Base-by-base conservation (phyloP, 2,797 vertebrate species). In the Sebastiscus tertius region DNA sequence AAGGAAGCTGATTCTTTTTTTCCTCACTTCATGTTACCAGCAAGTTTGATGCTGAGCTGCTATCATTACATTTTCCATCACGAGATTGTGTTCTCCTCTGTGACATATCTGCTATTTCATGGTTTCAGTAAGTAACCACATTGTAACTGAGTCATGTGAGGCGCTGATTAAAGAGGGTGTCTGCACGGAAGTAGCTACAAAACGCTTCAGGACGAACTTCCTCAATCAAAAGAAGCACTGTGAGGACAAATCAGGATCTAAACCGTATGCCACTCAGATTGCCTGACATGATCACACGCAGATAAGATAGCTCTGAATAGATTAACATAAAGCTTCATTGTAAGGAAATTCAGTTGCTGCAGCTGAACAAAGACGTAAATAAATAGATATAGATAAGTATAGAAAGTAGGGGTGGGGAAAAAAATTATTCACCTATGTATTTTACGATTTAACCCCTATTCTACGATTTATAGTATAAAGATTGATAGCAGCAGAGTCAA, bases 121-220 rank as follows among this genome's bases (percentile, higher is more conserved):
- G 72, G 79, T 75, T 87, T 75, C 42, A 31, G 65, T 79, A 79
- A 90, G 75, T 65, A 72, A 81, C 77, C 58, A 10, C 72, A 20
- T 27, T 42, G 65, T 11, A 64, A 68, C 26, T 0, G 62, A 62
- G 76, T 93, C 93, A 93, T 84, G 91, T 93, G 92, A 94, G 77
- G 14, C 8, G 1, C 84, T 65, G 90, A 83, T 86, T 75, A 71
- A 67, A 75, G 27, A 71, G 27, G 11, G 5, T 18, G 80, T 87
- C 82, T 84, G 84, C 81, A 78, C 52, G 88, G 90, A 94, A 93
- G 92, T 88, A 24, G 62, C 34, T 5, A 13, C 65, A 78, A 76
- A 61, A 76, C 5, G 62, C 49, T 20, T 22, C 54, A 58, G 5
- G 39, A 8, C 10, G 1, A 55, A 90, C 86, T 94, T 94, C 93